These are phyloP conservation scores for Cirrhinus molitorella DNA, from an alignment of 2,797 vertebrate species.

Conservation along the genomic window DNA sequence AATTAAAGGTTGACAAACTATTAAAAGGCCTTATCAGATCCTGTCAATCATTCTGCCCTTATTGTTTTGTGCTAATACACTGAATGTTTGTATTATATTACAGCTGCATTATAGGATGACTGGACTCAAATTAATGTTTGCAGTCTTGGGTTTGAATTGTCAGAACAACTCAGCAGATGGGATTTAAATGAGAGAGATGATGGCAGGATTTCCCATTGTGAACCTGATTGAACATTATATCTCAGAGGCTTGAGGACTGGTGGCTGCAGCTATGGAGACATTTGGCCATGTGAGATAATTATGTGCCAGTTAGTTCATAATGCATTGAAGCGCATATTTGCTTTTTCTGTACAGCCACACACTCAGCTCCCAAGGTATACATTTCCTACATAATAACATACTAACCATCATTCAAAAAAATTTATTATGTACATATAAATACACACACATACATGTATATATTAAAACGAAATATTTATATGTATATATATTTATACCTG, in stretches of 20 bases:
- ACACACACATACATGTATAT: no score
- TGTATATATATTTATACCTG: no score
- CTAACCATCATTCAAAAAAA: neutral
- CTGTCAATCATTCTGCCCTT: neutral
- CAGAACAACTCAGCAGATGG: slow-evolving; percentile 8
- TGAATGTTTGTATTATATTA: neutral
- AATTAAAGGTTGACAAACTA: neutral
- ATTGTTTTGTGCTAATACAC: neutral
- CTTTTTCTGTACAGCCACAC: neutral
- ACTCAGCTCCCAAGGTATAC: neutral
- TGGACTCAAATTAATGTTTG: slow-evolving; percentile 1
- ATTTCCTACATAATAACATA: neutral
- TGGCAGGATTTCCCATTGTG: slow-evolving; percentile 17
- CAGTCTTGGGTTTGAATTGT: slow-evolving; percentile 11
- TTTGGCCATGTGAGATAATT: slow-evolving; percentile 3
- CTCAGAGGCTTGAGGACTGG: neutral
- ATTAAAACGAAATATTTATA: no score
- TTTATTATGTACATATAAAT: no score
- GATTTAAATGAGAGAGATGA: slow-evolving; percentile 20
- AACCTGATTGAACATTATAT: slow-evolving; percentile 29
- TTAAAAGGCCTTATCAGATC: neutral
- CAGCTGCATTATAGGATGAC: neutral
- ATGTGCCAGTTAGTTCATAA: neutral
- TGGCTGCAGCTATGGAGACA: neutral
- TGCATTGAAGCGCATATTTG: neutral